phyloP scores from a whole-genome alignment of 2,888 invertebrate species.

The Euzophera pinguis region DNA sequence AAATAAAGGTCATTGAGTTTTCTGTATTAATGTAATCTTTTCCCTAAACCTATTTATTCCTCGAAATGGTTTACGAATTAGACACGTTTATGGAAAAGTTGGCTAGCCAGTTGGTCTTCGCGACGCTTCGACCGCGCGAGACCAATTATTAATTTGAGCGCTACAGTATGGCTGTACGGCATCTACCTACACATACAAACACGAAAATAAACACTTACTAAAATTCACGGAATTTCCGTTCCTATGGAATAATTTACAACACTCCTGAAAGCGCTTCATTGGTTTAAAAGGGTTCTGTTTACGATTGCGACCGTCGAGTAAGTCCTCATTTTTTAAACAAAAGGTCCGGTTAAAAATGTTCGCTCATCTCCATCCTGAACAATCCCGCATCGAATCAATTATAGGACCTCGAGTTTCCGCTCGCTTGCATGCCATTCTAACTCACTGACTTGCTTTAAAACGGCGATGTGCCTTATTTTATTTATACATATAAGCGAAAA shows the following conservation, averaged over 20 bases:
- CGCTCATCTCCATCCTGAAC: slow-evolving; percentile 35
- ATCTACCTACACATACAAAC: slow-evolving; percentile 1
- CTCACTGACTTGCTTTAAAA: slow-evolving; percentile 29
- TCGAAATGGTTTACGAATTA: too few relatives aligned
- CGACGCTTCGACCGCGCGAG: too few relatives aligned
- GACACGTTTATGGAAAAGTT: too few relatives aligned
- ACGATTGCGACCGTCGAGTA: slow-evolving; percentile 30
- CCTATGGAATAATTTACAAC: slow-evolving; percentile 39
- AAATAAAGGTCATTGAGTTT: too few relatives aligned
- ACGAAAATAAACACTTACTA: slow-evolving; percentile 27
- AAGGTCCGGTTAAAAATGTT: slow-evolving; percentile 35
- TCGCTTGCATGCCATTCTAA: slow-evolving; percentile 19
- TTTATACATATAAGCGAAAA: slow-evolving; percentile 18
- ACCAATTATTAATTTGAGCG: too few relatives aligned
- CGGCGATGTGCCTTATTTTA: slow-evolving; percentile 26
- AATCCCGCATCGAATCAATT: slow-evolving; percentile 46
- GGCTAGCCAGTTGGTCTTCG: too few relatives aligned
- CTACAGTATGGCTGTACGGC: too few relatives aligned
- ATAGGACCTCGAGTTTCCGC: slow-evolving; percentile 29
- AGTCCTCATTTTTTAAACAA: slow-evolving; percentile 53
- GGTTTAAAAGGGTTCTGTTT: slow-evolving; percentile 48
- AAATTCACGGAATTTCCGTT: slow-evolving; percentile 41
- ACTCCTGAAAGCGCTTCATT: slow-evolving; percentile 48
- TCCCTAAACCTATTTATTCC: too few relatives aligned
- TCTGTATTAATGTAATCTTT: too few relatives aligned